A percentile compares a stretch with the other conserved stretches of the same genome.
Conservation (phyloP, 2,888 invertebrate genomes). For the Apodemia mormo region DNA sequence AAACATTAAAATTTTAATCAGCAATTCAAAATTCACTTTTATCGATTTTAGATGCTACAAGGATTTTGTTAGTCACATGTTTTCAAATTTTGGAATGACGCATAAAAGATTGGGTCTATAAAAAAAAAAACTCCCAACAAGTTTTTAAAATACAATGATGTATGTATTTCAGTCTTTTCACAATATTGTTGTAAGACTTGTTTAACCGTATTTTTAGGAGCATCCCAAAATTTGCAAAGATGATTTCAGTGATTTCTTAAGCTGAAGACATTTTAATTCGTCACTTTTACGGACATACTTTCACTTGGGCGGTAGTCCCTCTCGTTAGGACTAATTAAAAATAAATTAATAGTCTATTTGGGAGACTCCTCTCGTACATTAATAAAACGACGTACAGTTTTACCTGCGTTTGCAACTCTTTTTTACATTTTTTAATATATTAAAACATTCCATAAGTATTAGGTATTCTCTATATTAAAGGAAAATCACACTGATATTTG, state of each 20-base stretch:
- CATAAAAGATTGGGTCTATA: not conserved
- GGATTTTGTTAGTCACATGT: not conserved
- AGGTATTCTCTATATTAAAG: conserved; percentile 62
- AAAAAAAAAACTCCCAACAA: not conserved
- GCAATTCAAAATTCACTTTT: not conserved
- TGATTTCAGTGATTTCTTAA: not conserved
- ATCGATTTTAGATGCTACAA: not conserved
- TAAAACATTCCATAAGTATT: conserved; percentile 75
- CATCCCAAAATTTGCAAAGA: conserved; percentile 4
- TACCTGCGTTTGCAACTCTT: conserved; percentile 38
- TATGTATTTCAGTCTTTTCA: conserved; percentile 7
- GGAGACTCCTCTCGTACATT: conserved; percentile 44
- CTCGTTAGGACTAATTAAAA: conserved; percentile 17
- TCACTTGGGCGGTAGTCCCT: conserved; percentile 16
- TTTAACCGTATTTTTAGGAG: conserved; percentile 1
- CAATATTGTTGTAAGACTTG: conserved; percentile 5
- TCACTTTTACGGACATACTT: conserved; percentile 6
- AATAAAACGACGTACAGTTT: conserved; percentile 40
- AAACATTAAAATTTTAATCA: not conserved
- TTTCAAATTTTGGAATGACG: not conserved
- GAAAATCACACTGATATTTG: conserved; percentile 76
- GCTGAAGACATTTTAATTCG: not conserved
- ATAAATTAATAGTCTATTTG: conserved; percentile 29
- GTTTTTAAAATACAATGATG: not conserved
- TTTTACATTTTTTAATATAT: conserved; percentile 54